Percentiles rank a stretch among this genome's conserved stretches.
phyloP scores from a whole-genome alignment of 2,113 vertebrate genomes.

The Rhinogobius similis region DNA sequence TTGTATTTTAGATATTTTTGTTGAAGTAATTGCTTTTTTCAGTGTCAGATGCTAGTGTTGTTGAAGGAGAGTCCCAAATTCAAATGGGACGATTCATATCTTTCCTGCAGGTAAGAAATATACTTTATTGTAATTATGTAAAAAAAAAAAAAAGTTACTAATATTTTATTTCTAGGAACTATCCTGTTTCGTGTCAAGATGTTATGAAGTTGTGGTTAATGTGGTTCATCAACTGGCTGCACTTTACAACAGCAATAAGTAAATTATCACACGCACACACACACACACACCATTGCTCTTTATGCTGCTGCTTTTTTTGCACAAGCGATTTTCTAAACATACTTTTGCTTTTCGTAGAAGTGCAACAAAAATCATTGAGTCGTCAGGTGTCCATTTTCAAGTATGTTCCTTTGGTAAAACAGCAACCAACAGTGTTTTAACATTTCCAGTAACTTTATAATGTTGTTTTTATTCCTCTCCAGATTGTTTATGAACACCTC shows the following conservation, averaged over 20 bases:
- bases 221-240: conserved; percentile 94
- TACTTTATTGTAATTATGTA: background rate
- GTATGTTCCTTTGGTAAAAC: conserved; percentile 60
- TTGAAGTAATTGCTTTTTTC: conserved; percentile 30
- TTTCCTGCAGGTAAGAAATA: conserved; percentile 87
- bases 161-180: conserved; percentile 81
- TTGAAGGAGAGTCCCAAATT: conserved; percentile 95
- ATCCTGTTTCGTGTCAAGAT: conserved; percentile 94
- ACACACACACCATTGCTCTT: no score
- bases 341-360: conserved; percentile 68
- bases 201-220: conserved; percentile 95
- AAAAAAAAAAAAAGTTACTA: background rate
- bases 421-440: background rate
- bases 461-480: conserved; percentile 17
- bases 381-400: conserved; percentile 97
- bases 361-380: conserved; percentile 94
- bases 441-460: background rate
- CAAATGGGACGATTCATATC: conserved; percentile 98
- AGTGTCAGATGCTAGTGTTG: conserved; percentile 90
- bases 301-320: background rate
- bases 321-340: background rate
- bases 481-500: conserved; percentile 95
- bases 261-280: no score
- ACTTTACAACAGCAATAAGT: conserved; percentile 97
- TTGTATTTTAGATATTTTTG: background rate